Percentiles rank a stretch among this genome's conserved stretches.
Evolutionary conservation across 2,888 invertebrate species (phyloP).

Genomic region (Fragum whitleyi): DNA sequence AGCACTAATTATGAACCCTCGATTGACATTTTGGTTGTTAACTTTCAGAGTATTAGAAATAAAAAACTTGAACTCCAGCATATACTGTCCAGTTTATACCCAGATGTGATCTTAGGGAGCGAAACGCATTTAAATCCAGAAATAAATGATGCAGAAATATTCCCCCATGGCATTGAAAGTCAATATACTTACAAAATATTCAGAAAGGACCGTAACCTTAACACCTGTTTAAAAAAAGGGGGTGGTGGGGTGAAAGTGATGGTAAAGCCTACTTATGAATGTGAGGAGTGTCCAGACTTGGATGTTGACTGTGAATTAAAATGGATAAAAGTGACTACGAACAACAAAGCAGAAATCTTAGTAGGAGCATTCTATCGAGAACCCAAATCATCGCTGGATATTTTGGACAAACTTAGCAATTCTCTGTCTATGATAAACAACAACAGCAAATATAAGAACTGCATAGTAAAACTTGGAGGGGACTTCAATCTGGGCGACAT

Average conservation of each 20-base stretch:
- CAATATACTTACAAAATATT: too few species aligned
- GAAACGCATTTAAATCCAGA: neutral
- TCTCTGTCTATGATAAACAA: too few species aligned
- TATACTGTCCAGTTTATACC: slow-evolving; percentile 3
- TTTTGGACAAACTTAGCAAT: slow-evolving; percentile 21
- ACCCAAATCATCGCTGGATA: slow-evolving; percentile 27
- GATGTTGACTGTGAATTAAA: slow-evolving; percentile 37
- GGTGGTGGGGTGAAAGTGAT: neutral
- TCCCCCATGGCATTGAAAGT: neutral
- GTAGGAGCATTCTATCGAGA: slow-evolving; percentile 41
- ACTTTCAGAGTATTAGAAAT: slow-evolving; percentile 9
- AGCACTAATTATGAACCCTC: neutral
- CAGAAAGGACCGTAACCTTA: too few species aligned
- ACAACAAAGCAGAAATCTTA: slow-evolving; percentile 6
- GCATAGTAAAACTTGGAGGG: slow-evolving; percentile 8
- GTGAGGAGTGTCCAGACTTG: slow-evolving; percentile 36
- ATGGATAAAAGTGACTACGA: slow-evolving; percentile 27
- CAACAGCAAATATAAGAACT: too few species aligned
- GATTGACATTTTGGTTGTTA: neutral
- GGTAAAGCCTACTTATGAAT: slow-evolving; percentile 14
- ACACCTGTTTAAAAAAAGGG: too few species aligned
- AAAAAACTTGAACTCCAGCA: slow-evolving; percentile 7
- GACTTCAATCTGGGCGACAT: too few species aligned
- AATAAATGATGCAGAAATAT: neutral
- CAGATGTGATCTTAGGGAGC: slow-evolving; percentile 5